phyloP scores from a whole-genome alignment of 2,888 invertebrate species.

The Neoascia interrupta region DNA sequence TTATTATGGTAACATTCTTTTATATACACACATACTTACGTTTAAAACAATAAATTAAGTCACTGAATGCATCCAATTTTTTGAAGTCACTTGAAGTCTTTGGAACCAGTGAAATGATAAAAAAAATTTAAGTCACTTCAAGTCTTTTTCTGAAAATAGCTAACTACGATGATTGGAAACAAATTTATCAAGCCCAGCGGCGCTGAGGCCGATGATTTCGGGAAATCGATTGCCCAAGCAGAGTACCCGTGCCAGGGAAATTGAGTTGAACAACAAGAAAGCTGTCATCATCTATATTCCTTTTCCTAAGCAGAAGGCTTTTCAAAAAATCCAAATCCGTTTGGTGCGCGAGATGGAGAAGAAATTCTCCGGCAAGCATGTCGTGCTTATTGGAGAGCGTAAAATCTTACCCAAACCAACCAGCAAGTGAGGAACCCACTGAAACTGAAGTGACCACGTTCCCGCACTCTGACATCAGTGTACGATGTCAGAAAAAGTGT shows the following conservation, averaged over 20 bases:
- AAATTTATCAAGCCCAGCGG: conserved; percentile 95
- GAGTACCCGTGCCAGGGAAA: conserved; percentile 81
- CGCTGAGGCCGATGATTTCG: conserved; percentile 94
- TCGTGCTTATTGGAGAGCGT: conserved; percentile 98
- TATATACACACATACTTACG: too few species aligned
- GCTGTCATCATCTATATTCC: conserved; percentile 99
- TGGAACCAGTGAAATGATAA: too few species aligned
- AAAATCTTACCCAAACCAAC: conserved; percentile 99
- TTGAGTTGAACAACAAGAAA: conserved; percentile 88
- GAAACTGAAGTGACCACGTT: conserved; percentile 88
- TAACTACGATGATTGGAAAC: conserved; percentile 87
- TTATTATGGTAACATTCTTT: too few species aligned
- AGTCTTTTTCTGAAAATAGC: too few species aligned
- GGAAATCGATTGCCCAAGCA: conserved; percentile 94
- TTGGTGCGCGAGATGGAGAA: conserved; percentile 99
- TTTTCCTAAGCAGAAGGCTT: conserved; percentile 97
- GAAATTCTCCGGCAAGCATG: conserved; percentile 99
- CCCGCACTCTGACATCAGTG: conserved; percentile 96
- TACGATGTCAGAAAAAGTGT: conserved; percentile 99
- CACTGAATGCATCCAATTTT: too few species aligned
- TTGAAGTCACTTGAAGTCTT: too few species aligned
- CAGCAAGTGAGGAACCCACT: conserved; percentile 90
- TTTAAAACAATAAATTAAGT: too few species aligned
- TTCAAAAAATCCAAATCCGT: conserved; percentile 98
- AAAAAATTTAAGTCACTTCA: too few species aligned